Evolutionary conservation across 2,888 invertebrate genomes (phyloP), one percentile per base, ranked within the genome.

Genomic region (Euspilapteryx auroguttella): DNA sequence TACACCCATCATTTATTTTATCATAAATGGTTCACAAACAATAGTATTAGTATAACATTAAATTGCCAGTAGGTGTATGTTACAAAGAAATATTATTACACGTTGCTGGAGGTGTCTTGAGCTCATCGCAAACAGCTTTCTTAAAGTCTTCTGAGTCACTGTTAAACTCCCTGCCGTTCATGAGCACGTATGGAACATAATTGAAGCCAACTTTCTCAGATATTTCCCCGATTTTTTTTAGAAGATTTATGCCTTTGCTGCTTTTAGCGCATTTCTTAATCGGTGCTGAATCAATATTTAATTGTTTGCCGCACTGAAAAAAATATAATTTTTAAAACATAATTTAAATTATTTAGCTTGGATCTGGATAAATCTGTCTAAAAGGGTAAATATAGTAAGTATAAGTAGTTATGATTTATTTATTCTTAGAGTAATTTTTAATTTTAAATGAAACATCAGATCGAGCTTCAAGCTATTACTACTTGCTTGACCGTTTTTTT

Each of bases 221-320:
- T 32, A 47, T 42, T 2, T 45, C 44, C 6, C 54, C 59, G 29
- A 52, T 50, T 21, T 34, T 30, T n/a, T 21, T 24, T 3, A 21
- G 17, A 6, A 37, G 34, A 11, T 29, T 20, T 12, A 24, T 27
- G 8, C 56, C 58, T 34, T 30, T 42, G 3, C 26, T 12, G 2
- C 48, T 36, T 30, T 52, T 55, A 1, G 62, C 62, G 30, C 63
- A 63, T 14, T 37, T 15, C 32, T 55, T 55, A 28, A 63, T 58
- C 3, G 43, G 24, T 0, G 28, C 27, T 1, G 45, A 29, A 23
- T 53, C 28, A 7, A 59, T 32, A 3, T 38, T 32, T 40, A 53
- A 32, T 4, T 26, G 26, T 21, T 13, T 32, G 11, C 51, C 59
- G 33, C 59, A 58, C 62, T 62, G 47, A 17, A 57, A 56, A 30